Percentiles rank a stretch among this genome's conserved stretches.
These are phyloP conservation scores for Eristalis arbustorum DNA, from an alignment of 2,888 invertebrate species.

Conservation along the genomic window DNA sequence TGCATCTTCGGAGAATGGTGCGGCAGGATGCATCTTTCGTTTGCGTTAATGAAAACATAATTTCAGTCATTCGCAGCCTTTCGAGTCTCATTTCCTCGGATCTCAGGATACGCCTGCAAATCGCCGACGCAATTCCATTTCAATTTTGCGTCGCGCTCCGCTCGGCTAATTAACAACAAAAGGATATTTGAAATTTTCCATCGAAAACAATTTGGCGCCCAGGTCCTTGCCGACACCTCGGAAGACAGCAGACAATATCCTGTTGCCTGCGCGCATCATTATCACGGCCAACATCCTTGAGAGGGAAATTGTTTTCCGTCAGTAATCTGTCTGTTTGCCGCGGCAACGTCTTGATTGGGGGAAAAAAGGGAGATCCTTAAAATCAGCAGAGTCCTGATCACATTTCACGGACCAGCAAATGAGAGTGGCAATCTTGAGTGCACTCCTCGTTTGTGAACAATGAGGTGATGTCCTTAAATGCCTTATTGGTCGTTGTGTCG, in stretches of 20 bases:
- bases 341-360: conserved; percentile 37
- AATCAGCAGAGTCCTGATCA: conserved; percentile 50
- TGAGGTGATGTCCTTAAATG: conserved; percentile 43
- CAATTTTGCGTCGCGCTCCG: background rate
- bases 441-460: conserved; percentile 3
- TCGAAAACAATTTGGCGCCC: conserved; percentile 56
- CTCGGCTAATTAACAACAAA: conserved; percentile 48
- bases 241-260: conserved; percentile 55
- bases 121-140: conserved; percentile 26
- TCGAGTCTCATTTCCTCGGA: conserved; percentile 33
- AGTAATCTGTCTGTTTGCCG: conserved; percentile 46
- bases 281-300: conserved; percentile 62
- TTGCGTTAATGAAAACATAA: conserved; percentile 20
- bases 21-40: background rate
- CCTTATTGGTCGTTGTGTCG: conserved; percentile 50
- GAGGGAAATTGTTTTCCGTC: conserved; percentile 61
- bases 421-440: conserved; percentile 27
- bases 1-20: background rate
- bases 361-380: conserved; percentile 29
- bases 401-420: conserved; percentile 55
- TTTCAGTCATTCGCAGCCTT: background rate
- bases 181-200: conserved; percentile 62
- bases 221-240: background rate
- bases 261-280: conserved; percentile 31
- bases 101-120: background rate